phyloP scores from a whole-genome alignment of 1,140 invertebrate genomes.

The Drosophila tsacasi region DNA sequence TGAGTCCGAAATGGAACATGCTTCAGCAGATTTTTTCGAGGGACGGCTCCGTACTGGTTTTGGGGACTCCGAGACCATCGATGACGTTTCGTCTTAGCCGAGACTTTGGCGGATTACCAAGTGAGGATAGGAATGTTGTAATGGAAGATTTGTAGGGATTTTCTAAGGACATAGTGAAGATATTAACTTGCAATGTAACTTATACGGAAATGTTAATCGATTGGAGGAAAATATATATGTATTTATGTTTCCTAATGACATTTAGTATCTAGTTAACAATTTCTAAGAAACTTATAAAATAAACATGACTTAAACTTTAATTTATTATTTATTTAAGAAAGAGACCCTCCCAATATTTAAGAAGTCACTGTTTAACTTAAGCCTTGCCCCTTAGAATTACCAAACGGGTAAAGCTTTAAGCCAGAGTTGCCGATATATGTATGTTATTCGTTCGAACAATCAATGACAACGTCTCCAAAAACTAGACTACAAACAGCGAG shows the following conservation, averaged over 20 bases:
- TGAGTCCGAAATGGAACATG: constrained; percentile 26
- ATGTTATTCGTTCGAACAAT: background rate
- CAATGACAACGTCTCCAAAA: constrained; percentile 1
- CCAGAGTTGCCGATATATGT: constrained; percentile 17
- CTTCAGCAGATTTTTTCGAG: constrained; percentile 13
- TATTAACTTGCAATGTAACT: background rate
- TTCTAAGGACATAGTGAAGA: too few species aligned
- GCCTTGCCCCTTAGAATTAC: background rate
- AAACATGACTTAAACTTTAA: background rate
- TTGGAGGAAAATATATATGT: background rate
- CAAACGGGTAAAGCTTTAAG: constrained; percentile 11
- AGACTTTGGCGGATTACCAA: background rate
- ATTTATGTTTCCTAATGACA: too few species aligned
- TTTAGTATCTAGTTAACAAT: background rate
- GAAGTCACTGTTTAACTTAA: background rate
- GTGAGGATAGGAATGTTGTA: too few species aligned
- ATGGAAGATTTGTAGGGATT: background rate
- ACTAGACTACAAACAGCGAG: constrained; percentile 11
- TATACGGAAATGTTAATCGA: background rate
- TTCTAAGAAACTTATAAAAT: background rate
- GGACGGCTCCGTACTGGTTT: constrained; percentile 21
- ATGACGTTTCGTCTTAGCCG: constrained; percentile 9
- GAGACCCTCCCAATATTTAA: background rate
- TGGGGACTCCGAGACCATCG: constrained; percentile 1
- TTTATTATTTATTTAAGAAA: background rate